Percentiles rank a stretch among this genome's conserved stretches.
Conservation (phyloP, 2,888 invertebrate genomes). For the Ariolimax columbianus region DNA sequence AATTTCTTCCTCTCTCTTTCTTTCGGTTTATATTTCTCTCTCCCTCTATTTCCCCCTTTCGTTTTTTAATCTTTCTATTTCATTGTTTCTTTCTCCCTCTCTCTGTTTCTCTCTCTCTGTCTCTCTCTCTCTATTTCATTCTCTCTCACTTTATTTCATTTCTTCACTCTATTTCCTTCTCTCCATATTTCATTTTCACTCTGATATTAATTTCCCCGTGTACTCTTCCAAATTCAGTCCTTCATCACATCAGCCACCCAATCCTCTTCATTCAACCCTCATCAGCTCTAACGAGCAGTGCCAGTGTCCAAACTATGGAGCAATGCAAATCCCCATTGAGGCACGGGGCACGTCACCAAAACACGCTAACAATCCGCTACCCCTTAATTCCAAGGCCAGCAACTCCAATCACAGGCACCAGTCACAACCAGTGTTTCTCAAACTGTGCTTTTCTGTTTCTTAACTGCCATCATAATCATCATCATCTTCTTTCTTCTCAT, state of each 20-base stretch:
- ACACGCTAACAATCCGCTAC: neutral
- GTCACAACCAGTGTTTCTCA: neutral
- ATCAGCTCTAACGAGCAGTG: neutral
- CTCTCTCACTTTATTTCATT: neutral
- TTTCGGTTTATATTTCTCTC: too few relatives aligned
- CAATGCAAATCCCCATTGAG: neutral
- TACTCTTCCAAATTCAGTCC: neutral
- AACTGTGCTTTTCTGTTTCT: neutral
- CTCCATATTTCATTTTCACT: neutral
- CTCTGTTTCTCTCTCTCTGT: too few relatives aligned
- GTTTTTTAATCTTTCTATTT: too few relatives aligned
- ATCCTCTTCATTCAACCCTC: neutral
- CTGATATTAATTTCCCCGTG: neutral
- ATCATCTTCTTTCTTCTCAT: too few relatives aligned
- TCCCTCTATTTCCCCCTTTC: too few relatives aligned
- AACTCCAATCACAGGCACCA: neutral
- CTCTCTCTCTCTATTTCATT: too few relatives aligned
- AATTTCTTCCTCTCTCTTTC: too few relatives aligned
- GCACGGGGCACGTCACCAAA: neutral
- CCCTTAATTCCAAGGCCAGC: conserved; percentile 13
- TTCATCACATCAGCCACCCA: neutral
- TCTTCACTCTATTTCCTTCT: neutral
- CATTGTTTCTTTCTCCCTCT: too few relatives aligned
- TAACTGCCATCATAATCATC: too few relatives aligned
- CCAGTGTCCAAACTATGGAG: neutral